phyloP scores from a whole-genome alignment of 2,797 vertebrate genomes.

The Masticophis lateralis region DNA sequence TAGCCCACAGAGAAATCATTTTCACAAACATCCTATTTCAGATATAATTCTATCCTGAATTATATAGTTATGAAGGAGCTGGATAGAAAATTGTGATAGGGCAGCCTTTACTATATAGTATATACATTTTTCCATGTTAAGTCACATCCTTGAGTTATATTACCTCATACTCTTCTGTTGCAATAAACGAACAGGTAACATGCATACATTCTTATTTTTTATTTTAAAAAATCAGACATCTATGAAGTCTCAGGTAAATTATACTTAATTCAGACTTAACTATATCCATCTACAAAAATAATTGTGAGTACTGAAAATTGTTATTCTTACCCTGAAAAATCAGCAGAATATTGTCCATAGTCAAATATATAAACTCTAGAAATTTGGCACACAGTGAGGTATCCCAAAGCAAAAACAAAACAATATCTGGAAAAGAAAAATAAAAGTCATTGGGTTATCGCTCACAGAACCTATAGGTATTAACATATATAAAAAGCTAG shows the following conservation, averaged over 20 bases:
- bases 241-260: background rate
- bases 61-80: background rate
- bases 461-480: background rate
- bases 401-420: constrained; percentile 94
- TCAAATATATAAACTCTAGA: constrained; percentile 97
- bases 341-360: constrained; percentile 97
- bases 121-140: background rate
- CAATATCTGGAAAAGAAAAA: constrained; percentile 82
- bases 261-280: background rate
- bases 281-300: background rate
- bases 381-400: constrained; percentile 96
- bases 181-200: background rate
- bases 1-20: background rate
- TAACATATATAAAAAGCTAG: background rate
- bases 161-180: background rate
- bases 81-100: background rate
- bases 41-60: background rate
- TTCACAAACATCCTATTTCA: background rate
- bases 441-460: background rate
- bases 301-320: background rate
- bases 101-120: background rate
- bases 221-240: background rate
- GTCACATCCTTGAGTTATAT: background rate
- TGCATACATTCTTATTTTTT: background rate
- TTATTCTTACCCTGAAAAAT: constrained; percentile 94